Percentiles rank a stretch among this genome's conserved stretches.
Conservation (phyloP, 53 echinoderm and acorn worm species). For the Astropecten irregularis region DNA sequence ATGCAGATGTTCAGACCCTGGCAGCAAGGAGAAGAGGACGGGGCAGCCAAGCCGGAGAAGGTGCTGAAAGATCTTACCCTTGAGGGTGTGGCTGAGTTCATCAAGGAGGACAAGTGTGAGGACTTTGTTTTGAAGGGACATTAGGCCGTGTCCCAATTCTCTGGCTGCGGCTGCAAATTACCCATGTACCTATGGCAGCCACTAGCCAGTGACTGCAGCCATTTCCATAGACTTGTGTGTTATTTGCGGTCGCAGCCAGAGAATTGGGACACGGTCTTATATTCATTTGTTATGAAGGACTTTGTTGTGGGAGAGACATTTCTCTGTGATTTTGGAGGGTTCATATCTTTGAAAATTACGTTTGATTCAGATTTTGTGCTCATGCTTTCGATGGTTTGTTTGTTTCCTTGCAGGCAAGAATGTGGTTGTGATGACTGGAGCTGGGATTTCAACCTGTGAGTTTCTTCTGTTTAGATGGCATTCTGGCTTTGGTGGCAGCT, state of each 20-base stretch:
- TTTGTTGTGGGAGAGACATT: background rate
- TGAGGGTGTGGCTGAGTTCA: slow-evolving; percentile 75
- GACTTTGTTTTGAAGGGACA: background rate
- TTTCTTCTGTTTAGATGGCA: no score
- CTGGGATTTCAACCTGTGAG: slow-evolving; percentile 99
- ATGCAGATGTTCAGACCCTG: slow-evolving; percentile 17
- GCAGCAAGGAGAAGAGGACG: slow-evolving; percentile 35
- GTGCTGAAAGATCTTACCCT: slow-evolving; percentile 72
- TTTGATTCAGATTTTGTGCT: no score
- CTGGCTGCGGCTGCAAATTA: no score
- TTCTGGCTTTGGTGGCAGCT: no score
- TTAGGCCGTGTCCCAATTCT: no score
- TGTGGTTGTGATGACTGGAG: slow-evolving; percentile 89
- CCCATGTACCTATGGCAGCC: no score
- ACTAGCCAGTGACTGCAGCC: no score
- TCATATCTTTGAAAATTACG: no score
- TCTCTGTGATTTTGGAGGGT: background rate
- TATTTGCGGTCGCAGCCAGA: no score
- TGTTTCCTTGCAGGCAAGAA: slow-evolving; percentile 69
- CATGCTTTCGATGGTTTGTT: background rate
- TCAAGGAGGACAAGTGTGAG: slow-evolving; percentile 77
- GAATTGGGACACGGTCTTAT: no score
- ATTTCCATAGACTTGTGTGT: no score
- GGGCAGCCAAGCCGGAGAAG: slow-evolving; percentile 62
- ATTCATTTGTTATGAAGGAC: background rate